Conservation (phyloP, 2,113 vertebrate species). For the Notarius lentiginosus region DNA sequence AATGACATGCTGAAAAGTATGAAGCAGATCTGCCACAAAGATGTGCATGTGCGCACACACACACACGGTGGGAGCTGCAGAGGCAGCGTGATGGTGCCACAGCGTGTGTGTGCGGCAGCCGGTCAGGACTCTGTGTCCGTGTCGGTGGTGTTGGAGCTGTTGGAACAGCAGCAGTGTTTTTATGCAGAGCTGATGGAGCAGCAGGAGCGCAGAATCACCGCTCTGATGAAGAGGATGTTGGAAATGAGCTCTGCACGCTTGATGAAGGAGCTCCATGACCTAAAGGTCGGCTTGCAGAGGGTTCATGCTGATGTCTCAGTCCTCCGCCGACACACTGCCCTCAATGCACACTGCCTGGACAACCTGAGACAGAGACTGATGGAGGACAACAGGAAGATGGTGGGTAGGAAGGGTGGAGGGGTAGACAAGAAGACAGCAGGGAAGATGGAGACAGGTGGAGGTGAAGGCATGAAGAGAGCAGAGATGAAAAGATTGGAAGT, state of each 20-base stretch:
- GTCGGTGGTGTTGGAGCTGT: slow-evolving; percentile 65
- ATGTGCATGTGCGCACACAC: not conserved
- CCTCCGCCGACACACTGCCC: slow-evolving; percentile 58
- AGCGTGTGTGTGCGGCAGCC: slow-evolving; percentile 56
- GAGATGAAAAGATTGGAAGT: slow-evolving; percentile 47
- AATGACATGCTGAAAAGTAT: slow-evolving; percentile 17
- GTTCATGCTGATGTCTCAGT: slow-evolving; percentile 61
- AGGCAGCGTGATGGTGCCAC: slow-evolving; percentile 60
- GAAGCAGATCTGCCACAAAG: not conserved
- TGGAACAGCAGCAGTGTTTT: slow-evolving; percentile 70
- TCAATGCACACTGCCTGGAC: slow-evolving; percentile 59
- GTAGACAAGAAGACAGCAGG: slow-evolving; percentile 56
- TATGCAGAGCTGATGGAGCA: slow-evolving; percentile 69
- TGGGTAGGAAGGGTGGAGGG: slow-evolving; percentile 30
- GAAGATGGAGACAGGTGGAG: slow-evolving; percentile 2
- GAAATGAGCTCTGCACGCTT: slow-evolving; percentile 58
- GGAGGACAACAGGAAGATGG: slow-evolving; percentile 53
- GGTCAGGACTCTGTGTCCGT: slow-evolving; percentile 63
- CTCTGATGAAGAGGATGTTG: slow-evolving; percentile 71
- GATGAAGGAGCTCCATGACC: slow-evolving; percentile 69
- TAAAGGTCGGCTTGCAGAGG: slow-evolving; percentile 62
- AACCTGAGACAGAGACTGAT: slow-evolving; percentile 66
- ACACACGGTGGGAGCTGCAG: not conserved
- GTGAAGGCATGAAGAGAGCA: slow-evolving; percentile 46
- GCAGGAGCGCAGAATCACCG: slow-evolving; percentile 68